These are phyloP conservation scores for Aplysia californica DNA, from an alignment of 1,140 invertebrate genomes.

Conservation along the genomic window DNA sequence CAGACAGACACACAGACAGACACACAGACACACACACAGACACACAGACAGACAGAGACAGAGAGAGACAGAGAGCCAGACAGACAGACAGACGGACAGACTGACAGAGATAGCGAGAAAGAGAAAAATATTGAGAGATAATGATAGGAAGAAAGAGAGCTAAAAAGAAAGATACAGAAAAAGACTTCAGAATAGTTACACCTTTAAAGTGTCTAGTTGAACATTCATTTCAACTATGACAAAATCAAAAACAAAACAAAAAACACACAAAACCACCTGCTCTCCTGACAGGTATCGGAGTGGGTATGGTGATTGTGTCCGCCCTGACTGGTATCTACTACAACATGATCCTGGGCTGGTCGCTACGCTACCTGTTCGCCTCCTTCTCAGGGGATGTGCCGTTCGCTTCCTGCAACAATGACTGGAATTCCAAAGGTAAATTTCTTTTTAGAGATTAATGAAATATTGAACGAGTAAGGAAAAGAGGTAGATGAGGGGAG, in stretches of 20 bases:
- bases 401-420: slow-evolving; percentile 84
- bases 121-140: neutral
- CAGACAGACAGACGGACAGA: neutral
- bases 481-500: too few species aligned
- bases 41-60: neutral
- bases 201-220: neutral
- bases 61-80: neutral
- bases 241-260: neutral
- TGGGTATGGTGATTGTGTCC: slow-evolving; percentile 53
- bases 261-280: neutral
- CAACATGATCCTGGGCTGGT: slow-evolving; percentile 97
- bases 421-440: slow-evolving; percentile 30
- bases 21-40: neutral
- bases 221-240: neutral
- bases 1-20: neutral
- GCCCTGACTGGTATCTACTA: slow-evolving; percentile 82
- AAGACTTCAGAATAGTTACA: neutral
- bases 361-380: slow-evolving; percentile 86
- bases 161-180: neutral
- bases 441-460: neutral
- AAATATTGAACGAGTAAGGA: neutral
- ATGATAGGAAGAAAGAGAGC: neutral
- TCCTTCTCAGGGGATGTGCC: slow-evolving; percentile 76
- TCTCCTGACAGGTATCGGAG: slow-evolving; percentile 46
- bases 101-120: too few species aligned